Percentiles rank a stretch among this genome's conserved stretches.
Evolutionary conservation across 1,140 invertebrate genomes (phyloP).

Genomic region (Ceratina japonica): DNA sequence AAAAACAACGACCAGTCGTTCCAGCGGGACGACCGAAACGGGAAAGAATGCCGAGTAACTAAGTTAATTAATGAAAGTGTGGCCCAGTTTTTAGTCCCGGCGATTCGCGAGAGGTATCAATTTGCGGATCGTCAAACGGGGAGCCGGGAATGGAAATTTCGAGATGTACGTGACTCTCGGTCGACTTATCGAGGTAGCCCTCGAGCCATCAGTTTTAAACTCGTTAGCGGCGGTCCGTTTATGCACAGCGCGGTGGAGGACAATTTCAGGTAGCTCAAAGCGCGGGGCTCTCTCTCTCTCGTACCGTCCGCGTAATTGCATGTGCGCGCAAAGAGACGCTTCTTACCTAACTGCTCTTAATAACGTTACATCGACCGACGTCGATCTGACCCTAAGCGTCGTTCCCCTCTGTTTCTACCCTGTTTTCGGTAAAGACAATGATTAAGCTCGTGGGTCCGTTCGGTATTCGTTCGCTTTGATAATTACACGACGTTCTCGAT

Average conservation of each 20-base stretch:
- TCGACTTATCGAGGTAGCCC: conserved; percentile 5
- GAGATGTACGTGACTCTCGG: conserved; percentile 9
- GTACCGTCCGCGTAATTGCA: conserved; percentile 24
- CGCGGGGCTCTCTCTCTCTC: background rate
- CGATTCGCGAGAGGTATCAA: background rate
- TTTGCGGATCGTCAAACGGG: background rate
- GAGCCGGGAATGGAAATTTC: conserved; percentile 12
- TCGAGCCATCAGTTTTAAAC: conserved; percentile 39
- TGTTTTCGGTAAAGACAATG: too few species aligned
- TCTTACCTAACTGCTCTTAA: conserved; percentile 14
- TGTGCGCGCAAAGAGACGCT: conserved; percentile 10
- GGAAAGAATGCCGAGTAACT: background rate
- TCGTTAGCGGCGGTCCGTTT: conserved; percentile 32
- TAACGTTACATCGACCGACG: conserved; percentile 2
- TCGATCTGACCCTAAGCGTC: too few species aligned
- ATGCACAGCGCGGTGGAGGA: conserved; percentile 17
- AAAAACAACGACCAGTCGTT: too few species aligned
- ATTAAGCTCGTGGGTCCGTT: too few species aligned
- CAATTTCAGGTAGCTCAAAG: conserved; percentile 36
- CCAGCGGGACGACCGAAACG: background rate
- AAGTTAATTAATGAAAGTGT: background rate
- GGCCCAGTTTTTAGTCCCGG: background rate
- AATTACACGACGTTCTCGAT: too few species aligned
- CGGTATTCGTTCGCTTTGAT: too few species aligned
- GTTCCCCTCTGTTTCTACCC: too few species aligned